A percentile compares a stretch with the other conserved stretches of the same genome.
Conservation (phyloP, 2,888 invertebrate genomes). For the Nasonovia ribisnigri region DNA sequence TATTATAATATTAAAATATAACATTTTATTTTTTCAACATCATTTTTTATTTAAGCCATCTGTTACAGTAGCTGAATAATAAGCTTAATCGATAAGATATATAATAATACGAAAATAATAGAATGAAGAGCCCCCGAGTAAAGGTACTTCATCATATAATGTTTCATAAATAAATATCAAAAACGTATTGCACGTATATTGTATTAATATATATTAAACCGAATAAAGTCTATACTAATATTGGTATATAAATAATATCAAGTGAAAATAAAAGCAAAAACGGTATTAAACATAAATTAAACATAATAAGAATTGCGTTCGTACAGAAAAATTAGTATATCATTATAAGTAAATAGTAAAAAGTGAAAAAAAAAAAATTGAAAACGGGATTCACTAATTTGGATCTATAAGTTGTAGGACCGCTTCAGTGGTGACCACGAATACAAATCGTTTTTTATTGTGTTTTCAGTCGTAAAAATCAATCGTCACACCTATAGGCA, state of each 20-base stretch:
- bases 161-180: background rate
- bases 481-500: background rate
- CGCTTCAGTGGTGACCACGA: background rate
- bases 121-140: background rate
- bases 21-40: background rate
- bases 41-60: background rate
- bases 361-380: background rate
- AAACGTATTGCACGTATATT: background rate
- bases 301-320: too few relatives aligned
- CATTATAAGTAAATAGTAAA: background rate
- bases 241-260: background rate
- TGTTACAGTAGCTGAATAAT: background rate
- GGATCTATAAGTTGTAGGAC: background rate
- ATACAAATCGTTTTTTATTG: conserved; percentile 14
- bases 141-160: background rate
- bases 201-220: background rate
- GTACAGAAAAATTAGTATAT: too few relatives aligned
- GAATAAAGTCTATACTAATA: background rate
- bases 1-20: background rate
- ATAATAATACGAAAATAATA: background rate
- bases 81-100: background rate
- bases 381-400: background rate
- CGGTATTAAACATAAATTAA: background rate
- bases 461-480: background rate
- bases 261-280: background rate